Evolutionary conservation across 2,113 vertebrate genomes (phyloP).

Genomic region (Coracopsis vasa): DNA sequence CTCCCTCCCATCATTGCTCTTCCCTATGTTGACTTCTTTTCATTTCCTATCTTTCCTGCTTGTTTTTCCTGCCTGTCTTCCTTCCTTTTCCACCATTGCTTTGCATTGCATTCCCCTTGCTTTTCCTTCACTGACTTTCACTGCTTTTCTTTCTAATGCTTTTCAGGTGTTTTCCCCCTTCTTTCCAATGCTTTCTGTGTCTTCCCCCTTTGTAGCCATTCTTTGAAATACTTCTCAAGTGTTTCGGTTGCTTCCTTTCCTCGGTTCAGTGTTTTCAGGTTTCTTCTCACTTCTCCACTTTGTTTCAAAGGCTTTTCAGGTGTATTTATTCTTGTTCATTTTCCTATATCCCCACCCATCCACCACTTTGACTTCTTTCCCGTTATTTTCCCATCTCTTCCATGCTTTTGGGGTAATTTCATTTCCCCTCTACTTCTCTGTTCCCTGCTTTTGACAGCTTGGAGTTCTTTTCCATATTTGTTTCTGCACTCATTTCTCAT

Average conservation of each 20-base stretch:
- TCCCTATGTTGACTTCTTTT: not conserved
- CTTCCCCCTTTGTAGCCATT: rapidly evolving
- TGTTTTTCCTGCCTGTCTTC: not conserved
- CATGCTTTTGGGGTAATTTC: not conserved
- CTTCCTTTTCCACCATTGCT: not conserved
- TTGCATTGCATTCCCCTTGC: not conserved
- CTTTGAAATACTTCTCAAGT: not conserved
- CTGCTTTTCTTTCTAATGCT: not conserved
- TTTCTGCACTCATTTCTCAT: not conserved
- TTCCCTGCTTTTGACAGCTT: not conserved
- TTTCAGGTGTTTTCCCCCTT: not conserved
- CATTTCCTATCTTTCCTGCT: not conserved
- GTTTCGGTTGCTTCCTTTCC: not conserved
- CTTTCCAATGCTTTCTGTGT: not conserved
- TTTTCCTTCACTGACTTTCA: not conserved
- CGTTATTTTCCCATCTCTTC: not conserved
- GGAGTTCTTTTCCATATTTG: not conserved
- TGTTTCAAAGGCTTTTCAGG: not conserved
- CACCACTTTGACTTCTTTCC: not conserved
- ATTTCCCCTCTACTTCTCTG: not conserved
- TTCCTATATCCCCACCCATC: not conserved
- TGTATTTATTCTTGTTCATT: not conserved
- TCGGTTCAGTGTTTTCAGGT: not conserved
- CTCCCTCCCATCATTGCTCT: not conserved
- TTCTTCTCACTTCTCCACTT: not conserved